phyloP scores from a whole-genome alignment of 2,113 vertebrate genomes.

The Illadopsis cleaveri region DNA sequence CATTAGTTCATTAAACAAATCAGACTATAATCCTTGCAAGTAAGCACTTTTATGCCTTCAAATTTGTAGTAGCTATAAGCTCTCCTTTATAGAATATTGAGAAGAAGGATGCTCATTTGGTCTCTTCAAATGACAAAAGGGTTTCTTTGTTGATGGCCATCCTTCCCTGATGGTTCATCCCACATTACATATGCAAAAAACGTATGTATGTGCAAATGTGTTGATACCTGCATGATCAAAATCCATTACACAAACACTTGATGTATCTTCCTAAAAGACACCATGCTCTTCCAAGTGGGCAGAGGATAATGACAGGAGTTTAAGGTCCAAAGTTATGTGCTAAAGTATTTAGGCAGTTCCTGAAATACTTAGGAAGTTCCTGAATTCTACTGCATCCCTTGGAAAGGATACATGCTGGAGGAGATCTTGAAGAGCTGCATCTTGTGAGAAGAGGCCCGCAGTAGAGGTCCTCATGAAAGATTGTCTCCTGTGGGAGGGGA shows the following conservation, averaged over 20 bases:
- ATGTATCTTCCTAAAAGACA: background rate
- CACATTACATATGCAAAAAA: rapidly evolving
- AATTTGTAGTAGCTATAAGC: background rate
- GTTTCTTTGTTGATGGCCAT: background rate
- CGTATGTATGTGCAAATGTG: background rate
- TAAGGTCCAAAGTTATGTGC: background rate
- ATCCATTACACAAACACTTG: background rate
- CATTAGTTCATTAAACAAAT: background rate
- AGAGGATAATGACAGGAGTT: background rate
- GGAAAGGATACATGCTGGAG: background rate
- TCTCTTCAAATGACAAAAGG: background rate
- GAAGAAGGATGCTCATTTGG: background rate
- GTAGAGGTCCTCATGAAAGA: background rate
- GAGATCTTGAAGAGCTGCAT: background rate
- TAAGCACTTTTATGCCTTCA: background rate
- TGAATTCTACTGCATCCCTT: background rate
- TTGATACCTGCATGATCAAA: background rate
- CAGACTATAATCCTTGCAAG: background rate
- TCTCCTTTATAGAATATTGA: background rate
- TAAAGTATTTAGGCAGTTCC: background rate
- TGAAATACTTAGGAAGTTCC: background rate
- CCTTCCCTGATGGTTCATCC: background rate
- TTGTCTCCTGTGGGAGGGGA: background rate
- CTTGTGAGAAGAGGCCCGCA: background rate
- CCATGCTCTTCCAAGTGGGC: background rate